Conservation (phyloP, 2,113 vertebrate genomes). For the Pollachius pollachius region DNA sequence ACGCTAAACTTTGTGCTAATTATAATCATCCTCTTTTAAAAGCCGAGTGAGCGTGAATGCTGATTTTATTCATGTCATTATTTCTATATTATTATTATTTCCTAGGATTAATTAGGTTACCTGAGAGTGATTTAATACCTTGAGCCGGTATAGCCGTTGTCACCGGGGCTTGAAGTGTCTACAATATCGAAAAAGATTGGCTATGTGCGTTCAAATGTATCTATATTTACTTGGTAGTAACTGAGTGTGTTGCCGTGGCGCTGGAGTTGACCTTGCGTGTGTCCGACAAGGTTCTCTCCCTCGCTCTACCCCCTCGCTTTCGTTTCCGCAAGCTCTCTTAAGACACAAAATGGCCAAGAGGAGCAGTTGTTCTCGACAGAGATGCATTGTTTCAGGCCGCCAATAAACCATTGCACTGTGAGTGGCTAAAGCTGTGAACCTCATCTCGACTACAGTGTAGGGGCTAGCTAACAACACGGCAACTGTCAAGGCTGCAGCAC, state of each 20-base stretch:
- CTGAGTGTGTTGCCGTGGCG: constrained; percentile 51
- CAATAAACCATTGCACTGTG: constrained; percentile 67
- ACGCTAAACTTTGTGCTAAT: constrained; percentile 57
- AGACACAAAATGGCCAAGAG: constrained; percentile 54
- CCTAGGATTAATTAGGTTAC: not conserved
- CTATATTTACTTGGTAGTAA: not conserved
- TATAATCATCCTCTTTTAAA: constrained; percentile 64
- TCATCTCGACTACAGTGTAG: constrained; percentile 73
- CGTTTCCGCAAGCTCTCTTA: constrained; percentile 46
- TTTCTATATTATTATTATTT: not conserved
- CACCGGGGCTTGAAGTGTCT: too few species aligned
- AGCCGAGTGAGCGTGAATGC: constrained; percentile 55
- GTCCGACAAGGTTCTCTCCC: constrained; percentile 20
- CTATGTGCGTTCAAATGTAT: too few species aligned
- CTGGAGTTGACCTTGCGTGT: constrained; percentile 54
- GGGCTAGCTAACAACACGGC: constrained; percentile 63
- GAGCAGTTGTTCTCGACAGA: constrained; percentile 69
- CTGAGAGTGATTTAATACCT: not conserved
- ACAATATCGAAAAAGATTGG: too few species aligned
- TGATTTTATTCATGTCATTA: constrained; percentile 21
- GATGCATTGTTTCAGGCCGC: constrained; percentile 70
- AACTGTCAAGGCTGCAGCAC: constrained; percentile 80
- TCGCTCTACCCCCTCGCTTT: constrained; percentile 44
- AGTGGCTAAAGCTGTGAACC: constrained; percentile 76
- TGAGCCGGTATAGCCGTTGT: too few species aligned